Evolutionary conservation across 1,140 invertebrate species (phyloP).

Genomic region (Sesamia nonagrioides): DNA sequence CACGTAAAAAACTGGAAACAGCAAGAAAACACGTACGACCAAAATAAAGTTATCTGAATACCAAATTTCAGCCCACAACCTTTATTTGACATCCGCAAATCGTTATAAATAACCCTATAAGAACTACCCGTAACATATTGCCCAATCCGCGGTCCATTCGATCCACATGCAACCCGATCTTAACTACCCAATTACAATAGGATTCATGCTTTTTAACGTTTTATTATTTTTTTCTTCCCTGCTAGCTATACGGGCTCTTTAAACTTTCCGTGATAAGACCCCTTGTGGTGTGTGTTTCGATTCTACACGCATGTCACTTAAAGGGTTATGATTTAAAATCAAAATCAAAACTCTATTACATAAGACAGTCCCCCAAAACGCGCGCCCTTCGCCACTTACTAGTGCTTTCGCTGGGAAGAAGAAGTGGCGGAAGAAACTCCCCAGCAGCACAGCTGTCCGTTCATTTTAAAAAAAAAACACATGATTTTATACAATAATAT

Average conservation of each 20-base stretch:
- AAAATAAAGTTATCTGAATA: conserved; percentile 4
- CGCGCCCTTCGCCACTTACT: no score
- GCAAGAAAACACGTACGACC: not conserved
- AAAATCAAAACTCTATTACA: no score
- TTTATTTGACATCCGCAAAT: conserved; percentile 21
- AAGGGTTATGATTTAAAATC: conserved; percentile 1
- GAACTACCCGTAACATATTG: not conserved
- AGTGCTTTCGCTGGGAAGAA: no score
- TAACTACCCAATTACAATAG: conserved; percentile 26
- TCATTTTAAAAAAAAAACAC: no score
- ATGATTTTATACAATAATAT: no score
- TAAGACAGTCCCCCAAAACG: no score
- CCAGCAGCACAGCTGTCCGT: no score
- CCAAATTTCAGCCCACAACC: not conserved
- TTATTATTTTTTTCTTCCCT: conserved; percentile 4
- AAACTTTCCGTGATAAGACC: not conserved
- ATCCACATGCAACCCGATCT: conserved; percentile 28
- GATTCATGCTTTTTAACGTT: conserved; percentile 7
- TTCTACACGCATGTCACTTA: not conserved
- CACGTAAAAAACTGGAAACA: not conserved
- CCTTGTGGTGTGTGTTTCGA: conserved; percentile 27
- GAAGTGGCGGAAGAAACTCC: no score
- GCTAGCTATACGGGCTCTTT: conserved; percentile 17
- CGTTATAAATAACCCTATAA: conserved; percentile 13
- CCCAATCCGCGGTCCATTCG: conserved; percentile 6